Evolutionary conservation across 2,113 vertebrate species (phyloP).

Genomic region (Mirza zaza): DNA sequence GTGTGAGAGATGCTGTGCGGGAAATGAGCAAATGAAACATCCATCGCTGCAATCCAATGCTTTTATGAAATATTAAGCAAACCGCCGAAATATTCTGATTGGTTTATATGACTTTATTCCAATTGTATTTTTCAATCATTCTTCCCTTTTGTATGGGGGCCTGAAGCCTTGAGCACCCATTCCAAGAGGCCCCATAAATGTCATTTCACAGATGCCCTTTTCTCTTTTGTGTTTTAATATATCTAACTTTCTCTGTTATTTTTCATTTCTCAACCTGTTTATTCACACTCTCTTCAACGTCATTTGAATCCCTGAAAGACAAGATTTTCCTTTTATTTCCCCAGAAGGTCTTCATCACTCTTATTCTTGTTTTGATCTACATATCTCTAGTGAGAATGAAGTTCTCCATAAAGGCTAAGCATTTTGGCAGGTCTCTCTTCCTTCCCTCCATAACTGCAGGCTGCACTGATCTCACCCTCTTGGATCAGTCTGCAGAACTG

Average conservation of each 20-base stretch:
- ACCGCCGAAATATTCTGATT: not conserved
- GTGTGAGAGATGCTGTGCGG: not conserved
- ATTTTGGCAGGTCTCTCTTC: not conserved
- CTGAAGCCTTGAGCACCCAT: not conserved
- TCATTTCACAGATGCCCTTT: not conserved
- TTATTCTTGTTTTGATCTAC: not conserved
- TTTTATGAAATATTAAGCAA: slow-evolving; percentile 39
- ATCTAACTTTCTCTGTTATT: not conserved
- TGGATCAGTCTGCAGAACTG: slow-evolving; percentile 65
- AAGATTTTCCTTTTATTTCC: not conserved
- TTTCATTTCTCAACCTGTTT: slow-evolving; percentile 22
- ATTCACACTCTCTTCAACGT: not conserved
- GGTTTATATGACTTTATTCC: not conserved
- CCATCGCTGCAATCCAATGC: not conserved
- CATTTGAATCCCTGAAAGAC: slow-evolving; percentile 8
- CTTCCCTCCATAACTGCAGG: slow-evolving; percentile 12
- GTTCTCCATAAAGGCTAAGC: not conserved
- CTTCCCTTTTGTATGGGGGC: not conserved
- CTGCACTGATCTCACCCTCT: slow-evolving; percentile 58
- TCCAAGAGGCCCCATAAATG: not conserved
- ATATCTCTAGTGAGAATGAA: not conserved
- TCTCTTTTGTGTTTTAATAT: not conserved
- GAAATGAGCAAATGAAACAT: not conserved
- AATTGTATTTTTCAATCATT: not conserved
- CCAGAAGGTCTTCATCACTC: not conserved